These are phyloP conservation scores for Melozone crissalis DNA, from an alignment of 2,113 vertebrate species.

Conservation along the genomic window DNA sequence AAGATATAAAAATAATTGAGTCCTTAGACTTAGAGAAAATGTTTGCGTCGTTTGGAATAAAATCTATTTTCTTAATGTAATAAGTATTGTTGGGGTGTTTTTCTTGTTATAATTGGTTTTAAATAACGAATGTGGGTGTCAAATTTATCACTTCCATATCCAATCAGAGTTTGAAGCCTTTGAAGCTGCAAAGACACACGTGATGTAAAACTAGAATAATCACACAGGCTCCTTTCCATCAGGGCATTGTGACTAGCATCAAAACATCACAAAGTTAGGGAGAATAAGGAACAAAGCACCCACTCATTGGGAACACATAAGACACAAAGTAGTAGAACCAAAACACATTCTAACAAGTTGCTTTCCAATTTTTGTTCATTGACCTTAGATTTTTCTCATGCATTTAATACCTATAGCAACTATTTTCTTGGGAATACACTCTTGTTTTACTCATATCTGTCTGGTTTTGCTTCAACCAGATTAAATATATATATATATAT, in stretches of 20 bases:
- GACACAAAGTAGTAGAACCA: fast-evolving
- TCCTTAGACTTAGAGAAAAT: neutral
- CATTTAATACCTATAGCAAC: neutral
- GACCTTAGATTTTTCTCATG: neutral
- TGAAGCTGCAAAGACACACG: fast-evolving
- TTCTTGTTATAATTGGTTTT: neutral
- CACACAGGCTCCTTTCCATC: neutral
- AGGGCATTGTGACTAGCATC: neutral
- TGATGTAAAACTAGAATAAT: neutral
- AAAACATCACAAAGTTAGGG: neutral
- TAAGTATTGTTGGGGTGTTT: fast-evolving
- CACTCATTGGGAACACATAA: fast-evolving
- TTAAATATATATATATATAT: neutral
- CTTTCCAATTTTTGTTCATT: neutral
- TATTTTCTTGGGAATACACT: fast-evolving
- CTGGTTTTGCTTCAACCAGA: neutral
- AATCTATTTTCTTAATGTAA: neutral
- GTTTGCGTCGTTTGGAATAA: neutral
- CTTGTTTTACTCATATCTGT: neutral
- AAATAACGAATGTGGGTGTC: fast-evolving
- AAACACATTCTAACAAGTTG: neutral
- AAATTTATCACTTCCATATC: fast-evolving
- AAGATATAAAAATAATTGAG: neutral
- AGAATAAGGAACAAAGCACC: neutral
- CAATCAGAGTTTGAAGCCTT: neutral